Conservation (phyloP, 2,888 invertebrate genomes). For the Girardia tigrina region DNA sequence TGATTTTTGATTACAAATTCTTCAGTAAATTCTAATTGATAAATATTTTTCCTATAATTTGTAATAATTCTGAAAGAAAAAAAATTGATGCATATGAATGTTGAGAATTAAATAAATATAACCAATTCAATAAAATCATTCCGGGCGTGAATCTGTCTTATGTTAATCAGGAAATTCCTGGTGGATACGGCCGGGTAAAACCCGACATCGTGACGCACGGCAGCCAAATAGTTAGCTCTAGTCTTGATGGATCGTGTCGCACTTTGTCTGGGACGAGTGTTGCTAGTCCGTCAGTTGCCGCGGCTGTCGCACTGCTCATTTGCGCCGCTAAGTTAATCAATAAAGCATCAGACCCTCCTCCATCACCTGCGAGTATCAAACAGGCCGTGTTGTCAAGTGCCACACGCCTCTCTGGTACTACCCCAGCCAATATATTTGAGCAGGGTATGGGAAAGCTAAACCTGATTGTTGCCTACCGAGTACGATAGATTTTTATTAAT, state of each 20-base stretch:
- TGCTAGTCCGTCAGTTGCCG: slow-evolving; percentile 88
- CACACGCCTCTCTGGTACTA: slow-evolving; percentile 58
- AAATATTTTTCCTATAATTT: too few relatives aligned
- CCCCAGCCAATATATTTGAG: slow-evolving; percentile 78
- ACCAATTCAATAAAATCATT: too few relatives aligned
- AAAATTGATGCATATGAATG: too few relatives aligned
- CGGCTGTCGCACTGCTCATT: slow-evolving; percentile 69
- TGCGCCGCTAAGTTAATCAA: not conserved
- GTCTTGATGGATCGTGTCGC: slow-evolving; percentile 68
- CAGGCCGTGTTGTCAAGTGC: slow-evolving; percentile 85
- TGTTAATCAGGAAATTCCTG: slow-evolving; percentile 45
- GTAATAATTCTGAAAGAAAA: too few relatives aligned
- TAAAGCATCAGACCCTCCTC: not conserved
- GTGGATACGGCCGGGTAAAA: slow-evolving; percentile 68
- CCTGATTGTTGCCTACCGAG: slow-evolving; percentile 69
- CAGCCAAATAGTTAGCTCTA: slow-evolving; percentile 75
- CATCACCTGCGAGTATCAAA: slow-evolving; percentile 72
- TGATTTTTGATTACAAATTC: too few relatives aligned
- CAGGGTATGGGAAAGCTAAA: slow-evolving; percentile 89
- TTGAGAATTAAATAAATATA: too few relatives aligned
- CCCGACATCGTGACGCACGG: slow-evolving; percentile 93
- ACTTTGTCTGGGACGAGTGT: slow-evolving; percentile 86
- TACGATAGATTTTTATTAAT: slow-evolving; percentile 38
- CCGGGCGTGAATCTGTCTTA: not conserved
- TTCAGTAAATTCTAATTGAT: too few relatives aligned